phyloP scores from a whole-genome alignment of 2,797 vertebrate genomes.

The Anas capensis region DNA sequence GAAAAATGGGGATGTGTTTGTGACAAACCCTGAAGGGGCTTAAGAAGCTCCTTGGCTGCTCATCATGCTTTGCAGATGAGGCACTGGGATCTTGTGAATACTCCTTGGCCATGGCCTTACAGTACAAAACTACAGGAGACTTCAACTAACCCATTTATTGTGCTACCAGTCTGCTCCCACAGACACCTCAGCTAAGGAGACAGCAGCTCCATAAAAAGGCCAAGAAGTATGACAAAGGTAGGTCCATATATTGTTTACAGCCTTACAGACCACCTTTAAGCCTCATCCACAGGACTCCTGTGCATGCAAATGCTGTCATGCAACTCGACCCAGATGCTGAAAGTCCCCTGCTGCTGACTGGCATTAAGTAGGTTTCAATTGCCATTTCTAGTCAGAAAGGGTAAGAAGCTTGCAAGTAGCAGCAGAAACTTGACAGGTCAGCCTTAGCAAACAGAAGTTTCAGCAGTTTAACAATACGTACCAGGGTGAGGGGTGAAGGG shows the following conservation, averaged over 20 bases:
- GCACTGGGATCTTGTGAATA: neutral
- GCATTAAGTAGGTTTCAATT: neutral
- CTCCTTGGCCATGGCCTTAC: neutral
- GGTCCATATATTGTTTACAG: neutral
- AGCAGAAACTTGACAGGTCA: neutral
- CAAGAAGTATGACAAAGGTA: neutral
- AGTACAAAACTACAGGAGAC: neutral
- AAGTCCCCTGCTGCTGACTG: neutral
- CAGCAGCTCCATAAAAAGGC: neutral
- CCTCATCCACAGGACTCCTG: neutral
- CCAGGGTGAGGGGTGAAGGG: neutral
- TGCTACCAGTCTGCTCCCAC: neutral
- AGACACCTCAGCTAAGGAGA: neutral
- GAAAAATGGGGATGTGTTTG: accelerated
- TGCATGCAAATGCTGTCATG: neutral
- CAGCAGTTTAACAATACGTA: neutral
- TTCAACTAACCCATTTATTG: neutral
- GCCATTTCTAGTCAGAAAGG: neutral
- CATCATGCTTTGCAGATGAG: neutral
- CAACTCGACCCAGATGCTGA: neutral
- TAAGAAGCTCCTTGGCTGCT: neutral
- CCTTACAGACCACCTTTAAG: neutral
- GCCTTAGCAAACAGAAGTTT: neutral
- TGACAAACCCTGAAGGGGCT: neutral
- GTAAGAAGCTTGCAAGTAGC: neutral